phyloP scores from a whole-genome alignment of 2,888 invertebrate genomes.

The Mesorhabditis spiculigera region DNA sequence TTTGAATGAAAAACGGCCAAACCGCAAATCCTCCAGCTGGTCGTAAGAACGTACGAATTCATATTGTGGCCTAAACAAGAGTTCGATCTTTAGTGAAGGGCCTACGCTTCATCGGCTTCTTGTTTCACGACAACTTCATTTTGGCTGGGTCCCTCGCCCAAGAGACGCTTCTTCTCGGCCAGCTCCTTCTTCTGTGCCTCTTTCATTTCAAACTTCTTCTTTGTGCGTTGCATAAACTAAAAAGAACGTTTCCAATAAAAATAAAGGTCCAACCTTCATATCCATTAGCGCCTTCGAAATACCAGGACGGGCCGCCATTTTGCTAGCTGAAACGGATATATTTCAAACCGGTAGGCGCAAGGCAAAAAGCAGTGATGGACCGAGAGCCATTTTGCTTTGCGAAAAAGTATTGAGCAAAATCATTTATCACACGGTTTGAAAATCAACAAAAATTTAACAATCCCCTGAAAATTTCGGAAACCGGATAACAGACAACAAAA shows the following conservation, averaged over 20 bases:
- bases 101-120: constrained; percentile 7
- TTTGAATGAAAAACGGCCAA: constrained; percentile 82
- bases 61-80: constrained; percentile 8
- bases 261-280: constrained; percentile 4
- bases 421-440: background rate
- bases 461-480: background rate
- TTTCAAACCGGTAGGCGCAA: no score
- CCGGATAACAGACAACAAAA: background rate
- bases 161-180: constrained; percentile 15
- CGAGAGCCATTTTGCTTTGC: no score
- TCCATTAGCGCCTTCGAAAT: background rate
- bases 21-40: constrained; percentile 75
- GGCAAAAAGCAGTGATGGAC: no score
- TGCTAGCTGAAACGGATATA: no score
- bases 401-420: no score
- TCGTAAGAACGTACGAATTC: constrained; percentile 66
- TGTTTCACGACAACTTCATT: constrained; percentile 7
- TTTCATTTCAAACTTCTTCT: constrained; percentile 27
- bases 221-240: constrained; percentile 41
- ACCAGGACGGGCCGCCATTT: no score
- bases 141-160: background rate
- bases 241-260: constrained; percentile 13
- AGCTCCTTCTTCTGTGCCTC: constrained; percentile 22
- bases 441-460: constrained; percentile 1
- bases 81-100: background rate